Percentiles rank a stretch among this genome's conserved stretches.
Evolutionary conservation across 2,113 vertebrate genomes (phyloP).

Genomic region (Macrotis lagotis): DNA sequence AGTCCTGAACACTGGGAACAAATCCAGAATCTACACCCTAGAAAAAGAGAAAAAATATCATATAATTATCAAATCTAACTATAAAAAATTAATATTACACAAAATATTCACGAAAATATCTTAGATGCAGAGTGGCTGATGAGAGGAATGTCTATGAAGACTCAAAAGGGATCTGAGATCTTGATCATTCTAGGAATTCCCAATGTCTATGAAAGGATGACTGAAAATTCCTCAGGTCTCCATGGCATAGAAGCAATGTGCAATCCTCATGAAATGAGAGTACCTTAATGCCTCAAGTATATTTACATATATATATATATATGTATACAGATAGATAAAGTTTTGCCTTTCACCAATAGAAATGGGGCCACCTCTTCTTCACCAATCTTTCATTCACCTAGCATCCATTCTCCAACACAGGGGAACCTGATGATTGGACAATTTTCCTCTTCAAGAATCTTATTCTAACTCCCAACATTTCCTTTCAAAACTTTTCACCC

Average conservation of each 20-base stretch:
- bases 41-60: constrained; percentile 54
- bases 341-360: neutral
- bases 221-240: neutral
- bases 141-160: neutral
- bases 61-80: constrained; percentile 19
- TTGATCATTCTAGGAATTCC: neutral
- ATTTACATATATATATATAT: too few species aligned
- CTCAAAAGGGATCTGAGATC: neutral
- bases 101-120: constrained; percentile 28
- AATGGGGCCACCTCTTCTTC: neutral
- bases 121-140: neutral
- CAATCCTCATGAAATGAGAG: neutral
- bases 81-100: constrained; percentile 26
- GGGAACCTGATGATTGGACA: neutral
- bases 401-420: neutral
- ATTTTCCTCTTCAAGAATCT: constrained; percentile 3
- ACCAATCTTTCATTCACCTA: constrained; percentile 18
- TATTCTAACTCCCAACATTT: neutral
- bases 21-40: constrained; percentile 97
- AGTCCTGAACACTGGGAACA: constrained; percentile 98
- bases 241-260: neutral
- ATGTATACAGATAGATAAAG: too few species aligned
- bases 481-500: constrained; percentile 38
- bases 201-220: neutral
- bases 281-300: neutral